Conservation (phyloP, 1,140 invertebrate species). For the Lepeophtheirus salmonis region DNA sequence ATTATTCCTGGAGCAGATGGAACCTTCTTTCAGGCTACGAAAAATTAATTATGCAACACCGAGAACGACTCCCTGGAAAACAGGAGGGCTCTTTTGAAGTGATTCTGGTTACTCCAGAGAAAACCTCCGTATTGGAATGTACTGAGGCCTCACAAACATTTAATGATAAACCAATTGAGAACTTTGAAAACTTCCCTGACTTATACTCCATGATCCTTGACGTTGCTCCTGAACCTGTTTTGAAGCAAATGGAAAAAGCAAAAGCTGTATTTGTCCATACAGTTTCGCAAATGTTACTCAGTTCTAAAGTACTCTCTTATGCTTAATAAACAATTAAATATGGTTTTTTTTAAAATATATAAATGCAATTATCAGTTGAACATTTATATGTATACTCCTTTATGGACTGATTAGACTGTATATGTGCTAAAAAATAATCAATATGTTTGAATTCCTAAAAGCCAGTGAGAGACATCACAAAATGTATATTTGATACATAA, state of each 20-base stretch:
- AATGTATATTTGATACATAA: no score
- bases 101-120: slow-evolving; percentile 4
- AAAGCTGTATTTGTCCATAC: slow-evolving; percentile 11
- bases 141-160: slow-evolving; percentile 15
- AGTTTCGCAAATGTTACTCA: slow-evolving; percentile 5
- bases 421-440: no score
- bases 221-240: not conserved
- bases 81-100: not conserved
- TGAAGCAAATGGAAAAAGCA: slow-evolving; percentile 12
- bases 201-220: slow-evolving; percentile 10
- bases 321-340: no score
- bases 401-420: no score
- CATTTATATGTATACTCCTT: no score
- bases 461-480: no score
- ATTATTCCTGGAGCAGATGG: slow-evolving; percentile 13
- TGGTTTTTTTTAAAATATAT: no score
- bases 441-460: no score
- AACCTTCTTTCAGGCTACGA: slow-evolving; percentile 17
- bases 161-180: slow-evolving; percentile 5
- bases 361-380: no score
- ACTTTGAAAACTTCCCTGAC: not conserved
- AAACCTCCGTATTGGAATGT: slow-evolving; percentile 13
- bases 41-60: slow-evolving; percentile 14
- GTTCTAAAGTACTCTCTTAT: slow-evolving; percentile 11
- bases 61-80: slow-evolving; percentile 3